These are phyloP conservation scores for Phyllostomus hastatus DNA, from an alignment of 2,113 vertebrate species.

Conservation along the genomic window DNA sequence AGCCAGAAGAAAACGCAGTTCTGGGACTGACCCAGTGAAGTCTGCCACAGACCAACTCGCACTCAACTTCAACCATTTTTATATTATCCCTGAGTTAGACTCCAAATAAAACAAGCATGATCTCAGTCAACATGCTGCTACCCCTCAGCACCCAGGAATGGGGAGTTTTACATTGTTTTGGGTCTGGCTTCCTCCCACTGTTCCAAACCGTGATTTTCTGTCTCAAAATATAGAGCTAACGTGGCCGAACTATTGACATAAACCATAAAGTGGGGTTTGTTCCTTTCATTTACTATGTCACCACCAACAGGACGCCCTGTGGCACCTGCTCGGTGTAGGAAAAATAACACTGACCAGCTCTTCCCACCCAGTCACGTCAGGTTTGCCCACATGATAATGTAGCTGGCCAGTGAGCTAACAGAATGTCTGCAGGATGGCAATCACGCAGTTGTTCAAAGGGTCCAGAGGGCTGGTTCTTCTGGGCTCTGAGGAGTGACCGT, in stretches of 20 bases:
- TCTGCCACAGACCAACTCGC: not conserved
- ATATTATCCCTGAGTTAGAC: not conserved
- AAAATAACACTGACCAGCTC: not conserved
- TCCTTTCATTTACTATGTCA: not conserved
- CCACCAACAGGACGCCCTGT: rapidly evolving
- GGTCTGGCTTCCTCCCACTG: not conserved
- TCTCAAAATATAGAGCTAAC: not conserved
- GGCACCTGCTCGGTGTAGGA: not conserved
- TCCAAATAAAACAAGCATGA: not conserved
- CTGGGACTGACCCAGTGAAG: not conserved
- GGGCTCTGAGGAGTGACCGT: not conserved
- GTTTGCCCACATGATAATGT: not conserved
- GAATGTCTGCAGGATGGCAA: not conserved
- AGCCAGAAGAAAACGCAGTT: not conserved
- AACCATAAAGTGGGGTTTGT: rapidly evolving
- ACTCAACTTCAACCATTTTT: not conserved
- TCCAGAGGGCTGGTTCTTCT: not conserved
- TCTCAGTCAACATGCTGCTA: not conserved
- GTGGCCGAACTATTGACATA: rapidly evolving
- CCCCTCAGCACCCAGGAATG: not conserved
- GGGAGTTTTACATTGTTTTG: not conserved
- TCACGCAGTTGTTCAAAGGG: not conserved
- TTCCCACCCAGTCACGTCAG: not conserved
- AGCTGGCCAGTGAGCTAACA: not conserved
- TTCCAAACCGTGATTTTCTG: not conserved